Evolutionary conservation across 2,113 vertebrate genomes (phyloP), one percentile per base, ranked within the genome.

Genomic region (Poeciliopsis occidentalis): DNA sequence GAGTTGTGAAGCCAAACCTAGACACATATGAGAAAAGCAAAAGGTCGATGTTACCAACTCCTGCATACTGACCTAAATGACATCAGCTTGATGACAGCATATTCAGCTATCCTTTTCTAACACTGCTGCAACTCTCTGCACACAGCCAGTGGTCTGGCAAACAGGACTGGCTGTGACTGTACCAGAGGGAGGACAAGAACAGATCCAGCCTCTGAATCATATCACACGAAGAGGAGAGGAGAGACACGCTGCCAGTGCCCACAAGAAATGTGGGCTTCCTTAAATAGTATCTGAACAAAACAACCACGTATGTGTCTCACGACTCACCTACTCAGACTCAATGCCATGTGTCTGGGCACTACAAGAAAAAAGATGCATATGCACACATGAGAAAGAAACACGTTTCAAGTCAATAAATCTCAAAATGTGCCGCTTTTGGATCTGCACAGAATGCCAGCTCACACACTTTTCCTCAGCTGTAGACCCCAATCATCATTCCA

Each of bases 241-340:
- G 84, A 89, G 85, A 91, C 86, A 88, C 73, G 79, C 83, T 90
- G 87, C 85, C 79, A 73, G 79, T 86, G 90, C 91, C 90, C 89
- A 92, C 85, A 87, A 85, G 87, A 93, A 90, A 93, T 88, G 89
- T 88, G 86, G 86, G 85, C 67, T 88, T 57, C 92, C 84, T 81
- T 84, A 94, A 93, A 93, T 94, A 92, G 92, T 76, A 92, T 73
- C 73, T 68, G 86, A 87, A 89, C 87, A 86, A 89, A 91, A 87
- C 87, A 86, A 90, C 80, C 76, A 78, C 64, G 80, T 83, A 89
- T 88, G 90, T 90, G 87, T 87, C 85, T 86, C 79, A 26, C 85
- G 75, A 91, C 87, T 78, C 85, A 84, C 89, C 90, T 86, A 90
- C 88, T 65, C 32, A 72, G 81, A 84, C 87, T 89, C 74, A 39